Evolutionary conservation across 1,140 invertebrate genomes (phyloP).

Genomic region (Drosophila chauvacae): DNA sequence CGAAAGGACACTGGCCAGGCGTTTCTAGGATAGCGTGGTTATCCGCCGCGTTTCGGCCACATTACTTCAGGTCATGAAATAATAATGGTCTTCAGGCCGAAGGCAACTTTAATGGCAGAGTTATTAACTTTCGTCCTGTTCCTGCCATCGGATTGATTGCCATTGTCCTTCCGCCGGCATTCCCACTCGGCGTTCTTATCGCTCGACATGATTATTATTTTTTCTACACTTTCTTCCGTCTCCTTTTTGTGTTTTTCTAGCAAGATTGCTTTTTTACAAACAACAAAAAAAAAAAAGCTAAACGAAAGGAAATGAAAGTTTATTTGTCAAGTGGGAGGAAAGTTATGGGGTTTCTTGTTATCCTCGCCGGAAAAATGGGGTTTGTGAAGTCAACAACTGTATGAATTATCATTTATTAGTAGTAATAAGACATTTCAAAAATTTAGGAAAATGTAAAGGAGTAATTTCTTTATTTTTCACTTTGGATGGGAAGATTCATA

Average conservation of each 20-base stretch:
- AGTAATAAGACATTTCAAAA: not conserved
- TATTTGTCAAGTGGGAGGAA: conserved; percentile 30
- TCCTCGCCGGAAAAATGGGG: not conserved
- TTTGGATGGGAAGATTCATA: not conserved
- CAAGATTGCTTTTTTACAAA: conserved; percentile 19
- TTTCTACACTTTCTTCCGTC: conserved; percentile 20
- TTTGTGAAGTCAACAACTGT: not conserved
- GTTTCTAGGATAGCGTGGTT: conserved; percentile 22
- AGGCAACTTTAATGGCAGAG: conserved; percentile 65
- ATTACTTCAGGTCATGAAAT: conserved; percentile 74
- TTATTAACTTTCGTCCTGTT: conserved; percentile 74
- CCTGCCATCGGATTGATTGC: conserved; percentile 60
- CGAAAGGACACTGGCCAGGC: conserved; percentile 39
- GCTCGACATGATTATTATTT: conserved; percentile 52
- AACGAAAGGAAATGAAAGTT: conserved; percentile 17
- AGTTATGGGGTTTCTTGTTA: conserved; percentile 6
- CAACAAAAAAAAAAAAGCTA: not conserved
- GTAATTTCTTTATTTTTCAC: not conserved
- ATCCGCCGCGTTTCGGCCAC: conserved; percentile 21
- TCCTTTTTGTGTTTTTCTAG: conserved; percentile 19
- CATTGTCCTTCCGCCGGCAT: conserved; percentile 39
- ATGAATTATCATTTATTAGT: conserved; percentile 13
- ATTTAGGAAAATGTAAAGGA: not conserved
- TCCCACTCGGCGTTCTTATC: conserved; percentile 39
- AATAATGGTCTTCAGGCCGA: conserved; percentile 56